Percentiles rank a stretch among this genome's conserved stretches.
Conservation (phyloP, 2,888 invertebrate species). For the Taphrorychus bicolor region DNA sequence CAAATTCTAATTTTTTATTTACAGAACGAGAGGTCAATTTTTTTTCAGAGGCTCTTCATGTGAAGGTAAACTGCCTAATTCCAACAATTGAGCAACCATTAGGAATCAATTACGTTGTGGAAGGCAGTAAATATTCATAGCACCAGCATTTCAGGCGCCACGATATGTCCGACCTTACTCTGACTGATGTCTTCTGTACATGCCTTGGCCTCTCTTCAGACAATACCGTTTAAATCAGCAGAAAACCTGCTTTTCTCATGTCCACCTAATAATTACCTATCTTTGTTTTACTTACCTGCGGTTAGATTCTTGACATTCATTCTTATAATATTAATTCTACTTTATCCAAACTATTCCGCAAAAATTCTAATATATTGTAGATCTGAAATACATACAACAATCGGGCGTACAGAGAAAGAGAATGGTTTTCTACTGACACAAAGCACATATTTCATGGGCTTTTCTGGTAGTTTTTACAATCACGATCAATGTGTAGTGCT, state of each 20-base stretch:
- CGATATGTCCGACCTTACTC: constrained; percentile 38
- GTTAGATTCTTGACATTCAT: background rate
- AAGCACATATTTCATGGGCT: constrained; percentile 46
- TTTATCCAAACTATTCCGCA: too few relatives aligned
- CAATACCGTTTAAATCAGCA: constrained; percentile 49
- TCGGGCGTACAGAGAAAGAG: constrained; percentile 27
- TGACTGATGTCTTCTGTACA: constrained; percentile 43
- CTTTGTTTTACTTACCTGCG: constrained; percentile 3
- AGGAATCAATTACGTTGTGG: constrained; percentile 31
- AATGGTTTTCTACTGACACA: constrained; percentile 32
- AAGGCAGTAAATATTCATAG: constrained; percentile 33
- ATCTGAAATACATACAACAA: background rate
- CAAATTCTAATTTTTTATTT: too few relatives aligned
- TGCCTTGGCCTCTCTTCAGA: constrained; percentile 43
- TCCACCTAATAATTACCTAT: constrained; percentile 45
- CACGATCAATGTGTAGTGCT: constrained; percentile 58
- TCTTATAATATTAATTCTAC: background rate
- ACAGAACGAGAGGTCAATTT: background rate
- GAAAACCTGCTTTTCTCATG: constrained; percentile 44
- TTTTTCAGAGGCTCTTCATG: constrained; percentile 11
- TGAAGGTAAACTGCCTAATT: constrained; percentile 10
- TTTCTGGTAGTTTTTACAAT: constrained; percentile 57
- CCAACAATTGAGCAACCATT: constrained; percentile 20
- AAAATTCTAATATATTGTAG: too few relatives aligned
- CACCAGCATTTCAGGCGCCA: constrained; percentile 46